Conservation (phyloP, 2,888 invertebrate genomes). For the Drosophila infuscata region DNA sequence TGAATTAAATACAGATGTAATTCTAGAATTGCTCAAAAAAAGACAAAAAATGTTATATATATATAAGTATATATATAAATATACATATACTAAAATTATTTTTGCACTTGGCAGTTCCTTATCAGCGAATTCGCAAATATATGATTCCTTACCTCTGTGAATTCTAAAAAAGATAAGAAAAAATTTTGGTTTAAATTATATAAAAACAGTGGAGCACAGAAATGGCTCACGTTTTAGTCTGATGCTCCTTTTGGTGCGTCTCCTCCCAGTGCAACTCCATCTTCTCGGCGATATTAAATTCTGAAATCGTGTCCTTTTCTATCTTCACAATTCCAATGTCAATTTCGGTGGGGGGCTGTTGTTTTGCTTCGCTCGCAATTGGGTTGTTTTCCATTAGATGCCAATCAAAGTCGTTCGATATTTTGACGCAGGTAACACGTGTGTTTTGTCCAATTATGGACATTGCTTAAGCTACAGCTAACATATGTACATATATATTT, state of each 20-base stretch:
- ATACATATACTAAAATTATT: background rate
- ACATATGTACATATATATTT: background rate
- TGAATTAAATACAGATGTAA: background rate
- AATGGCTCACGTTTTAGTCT: slow-evolving; percentile 17
- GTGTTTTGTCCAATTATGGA: background rate
- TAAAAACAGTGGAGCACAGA: too few species aligned
- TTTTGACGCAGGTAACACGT: slow-evolving; percentile 1
- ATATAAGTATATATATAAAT: too few species aligned
- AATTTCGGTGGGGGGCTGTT: slow-evolving; percentile 11
- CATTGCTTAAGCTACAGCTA: slow-evolving; percentile 11
- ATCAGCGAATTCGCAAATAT: background rate
- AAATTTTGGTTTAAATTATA: background rate
- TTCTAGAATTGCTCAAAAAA: background rate
- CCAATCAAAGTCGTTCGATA: background rate
- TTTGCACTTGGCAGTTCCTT: background rate
- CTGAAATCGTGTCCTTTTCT: slow-evolving; percentile 11
- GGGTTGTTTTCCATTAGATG: slow-evolving; percentile 24
- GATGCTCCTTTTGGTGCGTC: slow-evolving; percentile 13
- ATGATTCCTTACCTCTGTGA: slow-evolving; percentile 22
- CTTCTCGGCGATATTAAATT: slow-evolving; percentile 17
- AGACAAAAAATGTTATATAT: background rate
- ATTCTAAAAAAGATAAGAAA: slow-evolving; percentile 15
- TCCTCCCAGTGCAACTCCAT: slow-evolving; percentile 34
- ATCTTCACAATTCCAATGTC: slow-evolving; percentile 36
- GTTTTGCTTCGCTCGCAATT: background rate